phyloP scores from a whole-genome alignment of 2,888 invertebrate species.

The Deilephila porcellus region DNA sequence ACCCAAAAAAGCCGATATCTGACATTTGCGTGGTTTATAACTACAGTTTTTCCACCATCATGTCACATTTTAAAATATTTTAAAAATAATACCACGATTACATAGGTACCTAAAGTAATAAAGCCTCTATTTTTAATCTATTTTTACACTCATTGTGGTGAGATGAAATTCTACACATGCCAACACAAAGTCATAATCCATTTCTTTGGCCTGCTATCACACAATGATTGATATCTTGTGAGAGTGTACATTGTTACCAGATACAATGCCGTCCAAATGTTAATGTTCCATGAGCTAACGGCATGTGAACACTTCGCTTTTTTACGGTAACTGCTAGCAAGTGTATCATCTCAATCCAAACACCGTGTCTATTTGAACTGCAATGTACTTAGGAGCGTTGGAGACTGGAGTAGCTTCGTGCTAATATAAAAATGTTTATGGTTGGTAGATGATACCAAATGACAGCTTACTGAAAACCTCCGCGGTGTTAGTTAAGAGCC shows the following conservation, averaged over 20 bases:
- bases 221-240: constrained; percentile 7
- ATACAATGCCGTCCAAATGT: constrained; percentile 13
- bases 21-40: too few relatives aligned
- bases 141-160: not conserved
- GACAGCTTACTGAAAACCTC: too few relatives aligned
- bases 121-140: not conserved
- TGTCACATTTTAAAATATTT: too few relatives aligned
- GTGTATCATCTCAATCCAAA: not conserved
- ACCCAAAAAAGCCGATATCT: too few relatives aligned
- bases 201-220: not conserved
- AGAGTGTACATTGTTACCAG: constrained; percentile 1
- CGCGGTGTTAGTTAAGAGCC: too few relatives aligned
- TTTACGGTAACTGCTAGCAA: not conserved
- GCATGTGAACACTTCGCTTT: constrained; percentile 1
- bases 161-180: not conserved
- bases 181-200: not conserved
- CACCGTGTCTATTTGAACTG: not conserved
- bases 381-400: too few relatives aligned
- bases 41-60: too few relatives aligned
- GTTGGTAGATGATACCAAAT: too few relatives aligned
- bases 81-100: not conserved
- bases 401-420: too few relatives aligned
- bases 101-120: not conserved
- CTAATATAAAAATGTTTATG: too few relatives aligned
- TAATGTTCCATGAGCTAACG: not conserved